Evolutionary conservation across 2,113 vertebrate species (phyloP).

Genomic region (Phalacrocorax aristotelis): DNA sequence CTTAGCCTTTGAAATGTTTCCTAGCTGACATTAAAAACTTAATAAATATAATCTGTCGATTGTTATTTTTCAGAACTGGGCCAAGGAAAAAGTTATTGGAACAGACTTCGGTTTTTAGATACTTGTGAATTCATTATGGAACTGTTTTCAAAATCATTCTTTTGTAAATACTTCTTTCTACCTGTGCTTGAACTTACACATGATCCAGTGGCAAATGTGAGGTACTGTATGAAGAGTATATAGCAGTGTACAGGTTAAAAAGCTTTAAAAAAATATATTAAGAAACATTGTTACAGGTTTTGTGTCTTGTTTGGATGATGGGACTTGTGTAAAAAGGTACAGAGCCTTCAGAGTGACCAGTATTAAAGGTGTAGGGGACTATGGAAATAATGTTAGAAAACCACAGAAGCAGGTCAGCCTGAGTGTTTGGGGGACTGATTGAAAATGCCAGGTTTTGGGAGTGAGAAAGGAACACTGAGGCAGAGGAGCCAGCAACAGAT

Average conservation of each 20-base stretch:
- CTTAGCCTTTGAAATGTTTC: neutral
- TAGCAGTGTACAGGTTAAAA: neutral
- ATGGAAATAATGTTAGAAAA: neutral
- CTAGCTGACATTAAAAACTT: neutral
- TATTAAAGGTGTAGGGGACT: neutral
- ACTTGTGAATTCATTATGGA: conserved; percentile 93
- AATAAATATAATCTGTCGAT: neutral
- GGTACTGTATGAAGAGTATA: conserved; percentile 72
- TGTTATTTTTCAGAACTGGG: conserved; percentile 82
- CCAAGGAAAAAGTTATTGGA: conserved; percentile 95
- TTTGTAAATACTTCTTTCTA: conserved; percentile 92
- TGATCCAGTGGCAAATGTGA: conserved; percentile 94
- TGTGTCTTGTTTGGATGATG: neutral
- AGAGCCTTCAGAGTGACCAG: neutral
- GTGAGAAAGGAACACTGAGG: neutral
- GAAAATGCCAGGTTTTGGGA: accelerated
- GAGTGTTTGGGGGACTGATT: neutral
- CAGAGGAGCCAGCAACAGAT: neutral
- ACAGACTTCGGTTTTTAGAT: conserved; percentile 91
- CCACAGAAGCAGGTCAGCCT: neutral
- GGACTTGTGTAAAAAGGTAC: neutral
- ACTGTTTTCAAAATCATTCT: conserved; percentile 93
- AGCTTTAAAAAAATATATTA: neutral
- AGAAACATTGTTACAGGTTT: neutral
- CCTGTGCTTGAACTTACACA: conserved; percentile 89